Evolutionary conservation across 1,140 invertebrate species (phyloP).

Genomic region (Drosophila prosaltans): DNA sequence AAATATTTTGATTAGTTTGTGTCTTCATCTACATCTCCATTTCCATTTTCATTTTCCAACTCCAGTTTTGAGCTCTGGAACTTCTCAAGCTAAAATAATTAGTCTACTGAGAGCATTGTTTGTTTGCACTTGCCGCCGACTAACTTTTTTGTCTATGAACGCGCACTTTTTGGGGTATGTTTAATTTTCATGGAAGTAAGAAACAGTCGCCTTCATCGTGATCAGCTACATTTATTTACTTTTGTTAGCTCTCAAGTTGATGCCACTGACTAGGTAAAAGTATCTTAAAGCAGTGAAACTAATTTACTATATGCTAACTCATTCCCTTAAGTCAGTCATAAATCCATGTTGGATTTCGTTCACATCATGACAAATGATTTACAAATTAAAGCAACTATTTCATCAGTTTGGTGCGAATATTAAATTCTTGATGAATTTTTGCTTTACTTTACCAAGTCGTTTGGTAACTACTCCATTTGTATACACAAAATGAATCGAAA

Average conservation of each 20-base stretch:
- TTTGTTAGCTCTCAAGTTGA: not conserved
- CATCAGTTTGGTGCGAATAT: not conserved
- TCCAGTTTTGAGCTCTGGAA: constrained; percentile 20
- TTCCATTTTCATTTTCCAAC: not conserved
- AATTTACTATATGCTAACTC: constrained; percentile 3
- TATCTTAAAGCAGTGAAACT: not conserved
- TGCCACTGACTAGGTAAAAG: constrained; percentile 1
- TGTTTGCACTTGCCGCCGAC: constrained; percentile 69
- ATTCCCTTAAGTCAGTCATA: not conserved
- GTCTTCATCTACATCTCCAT: constrained; percentile 36
- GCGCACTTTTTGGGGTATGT: constrained; percentile 61
- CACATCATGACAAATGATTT: not conserved
- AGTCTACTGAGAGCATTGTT: constrained; percentile 78
- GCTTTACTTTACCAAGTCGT: no score
- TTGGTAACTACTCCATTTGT: no score
- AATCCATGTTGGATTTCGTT: not conserved
- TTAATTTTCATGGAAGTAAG: constrained; percentile 33
- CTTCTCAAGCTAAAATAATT: constrained; percentile 69
- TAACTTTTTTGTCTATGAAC: constrained; percentile 66
- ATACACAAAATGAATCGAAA: no score
- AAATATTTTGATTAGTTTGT: constrained; percentile 80
- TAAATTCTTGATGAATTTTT: no score
- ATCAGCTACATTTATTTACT: constrained; percentile 37
- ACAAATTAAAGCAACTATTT: not conserved
- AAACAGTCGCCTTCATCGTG: constrained; percentile 12